phyloP scores from a whole-genome alignment of 2,797 vertebrate species.

The Ptychobarbus kaznakovi region DNA sequence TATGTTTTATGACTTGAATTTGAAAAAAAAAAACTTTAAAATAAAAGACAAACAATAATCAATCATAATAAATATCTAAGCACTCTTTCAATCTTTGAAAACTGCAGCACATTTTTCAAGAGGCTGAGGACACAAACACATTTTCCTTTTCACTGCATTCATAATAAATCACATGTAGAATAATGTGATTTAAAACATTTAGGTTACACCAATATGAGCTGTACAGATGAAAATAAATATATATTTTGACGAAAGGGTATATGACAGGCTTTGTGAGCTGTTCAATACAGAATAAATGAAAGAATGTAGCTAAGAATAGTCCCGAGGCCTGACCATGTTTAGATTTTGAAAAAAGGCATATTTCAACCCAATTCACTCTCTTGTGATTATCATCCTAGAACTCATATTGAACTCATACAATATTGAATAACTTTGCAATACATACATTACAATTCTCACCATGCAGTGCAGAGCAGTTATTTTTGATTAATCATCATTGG shows the following conservation, averaged over 20 bases:
- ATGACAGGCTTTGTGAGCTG: background rate
- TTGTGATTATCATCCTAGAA: background rate
- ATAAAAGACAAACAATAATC: too few relatives aligned
- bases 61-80: background rate
- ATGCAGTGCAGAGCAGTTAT: background rate
- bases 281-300: background rate
- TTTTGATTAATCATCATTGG: background rate
- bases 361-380: background rate
- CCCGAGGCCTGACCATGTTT: too few relatives aligned
- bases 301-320: background rate
- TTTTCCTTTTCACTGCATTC: background rate
- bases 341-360: background rate
- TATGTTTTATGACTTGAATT: too few relatives aligned
- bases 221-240: background rate
- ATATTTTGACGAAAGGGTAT: background rate
- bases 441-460: background rate
- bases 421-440: background rate
- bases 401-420: background rate
- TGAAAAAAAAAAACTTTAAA: too few relatives aligned
- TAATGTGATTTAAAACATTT: too few relatives aligned
- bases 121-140: background rate
- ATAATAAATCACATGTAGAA: background rate
- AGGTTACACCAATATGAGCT: background rate
- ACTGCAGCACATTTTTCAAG: background rate
- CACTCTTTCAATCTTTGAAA: background rate